phyloP scores from a whole-genome alignment of 2,888 invertebrate genomes.

The Nemoura dubitans region DNA sequence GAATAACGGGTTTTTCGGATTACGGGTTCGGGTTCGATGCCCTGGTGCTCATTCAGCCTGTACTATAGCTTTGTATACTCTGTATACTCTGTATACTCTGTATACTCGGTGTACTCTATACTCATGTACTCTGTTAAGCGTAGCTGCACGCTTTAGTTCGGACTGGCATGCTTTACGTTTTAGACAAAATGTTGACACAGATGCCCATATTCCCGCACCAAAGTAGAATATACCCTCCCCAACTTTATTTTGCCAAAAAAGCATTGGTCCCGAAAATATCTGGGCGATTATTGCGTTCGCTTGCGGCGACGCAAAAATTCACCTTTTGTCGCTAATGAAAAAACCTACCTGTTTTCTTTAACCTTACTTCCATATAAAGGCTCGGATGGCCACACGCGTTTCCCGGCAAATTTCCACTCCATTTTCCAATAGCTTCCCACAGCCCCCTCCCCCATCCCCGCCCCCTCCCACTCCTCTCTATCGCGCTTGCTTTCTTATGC shows the following conservation, averaged over 20 bases:
- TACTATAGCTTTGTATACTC: no score
- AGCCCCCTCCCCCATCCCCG: background rate
- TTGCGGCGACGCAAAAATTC: slow-evolving; percentile 46
- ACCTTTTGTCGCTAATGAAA: slow-evolving; percentile 51
- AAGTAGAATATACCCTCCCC: slow-evolving; percentile 19
- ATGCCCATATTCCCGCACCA: slow-evolving; percentile 47
- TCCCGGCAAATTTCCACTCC: slow-evolving; percentile 32
- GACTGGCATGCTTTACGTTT: background rate
- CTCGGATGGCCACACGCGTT: background rate
- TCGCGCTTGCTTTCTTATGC: slow-evolving; percentile 15
- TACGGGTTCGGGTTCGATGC: no score
- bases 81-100: no score
- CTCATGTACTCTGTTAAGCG: no score
- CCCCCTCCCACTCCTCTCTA: background rate
- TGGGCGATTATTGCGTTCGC: background rate
- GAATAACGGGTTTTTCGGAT: no score
- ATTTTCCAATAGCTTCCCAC: slow-evolving; percentile 41
- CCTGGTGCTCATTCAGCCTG: no score
- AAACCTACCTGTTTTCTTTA: slow-evolving; percentile 50
- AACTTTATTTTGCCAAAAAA: background rate
- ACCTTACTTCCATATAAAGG: background rate
- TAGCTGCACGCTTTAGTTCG: background rate
- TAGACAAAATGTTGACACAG: slow-evolving; percentile 48
- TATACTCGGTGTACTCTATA: no score
- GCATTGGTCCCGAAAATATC: slow-evolving; percentile 38